Percentiles rank a stretch among this genome's conserved stretches.
Evolutionary conservation across 2,888 invertebrate genomes (phyloP).

Genomic region (Drosophila mettleri): DNA sequence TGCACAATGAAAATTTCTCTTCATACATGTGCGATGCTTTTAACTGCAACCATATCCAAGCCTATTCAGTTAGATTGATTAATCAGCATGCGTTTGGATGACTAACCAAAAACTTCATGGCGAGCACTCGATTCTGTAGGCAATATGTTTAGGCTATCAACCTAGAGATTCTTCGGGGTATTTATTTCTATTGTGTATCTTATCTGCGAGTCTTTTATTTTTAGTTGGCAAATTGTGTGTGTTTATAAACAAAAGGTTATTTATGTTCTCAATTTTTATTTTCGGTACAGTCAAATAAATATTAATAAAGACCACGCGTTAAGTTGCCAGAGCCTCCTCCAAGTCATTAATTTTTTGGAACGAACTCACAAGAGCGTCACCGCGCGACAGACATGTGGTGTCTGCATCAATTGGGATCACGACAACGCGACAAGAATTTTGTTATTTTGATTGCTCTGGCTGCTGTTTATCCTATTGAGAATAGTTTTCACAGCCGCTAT

Average conservation of each 20-base stretch:
- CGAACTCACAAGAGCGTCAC: conserved; percentile 4
- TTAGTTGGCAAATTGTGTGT: conserved; percentile 48
- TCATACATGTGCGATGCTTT: neutral
- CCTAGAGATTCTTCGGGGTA: neutral
- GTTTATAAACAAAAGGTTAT: conserved; percentile 70
- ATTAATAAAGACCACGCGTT: conserved; percentile 63
- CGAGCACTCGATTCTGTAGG: neutral
- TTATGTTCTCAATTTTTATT: conserved; percentile 61
- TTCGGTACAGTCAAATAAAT: conserved; percentile 62
- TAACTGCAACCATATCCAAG: neutral
- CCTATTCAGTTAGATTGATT: neutral
- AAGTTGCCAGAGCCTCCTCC: conserved; percentile 37
- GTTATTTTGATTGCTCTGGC: conserved; percentile 1
- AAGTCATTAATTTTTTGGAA: conserved; percentile 48
- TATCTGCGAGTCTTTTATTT: conserved; percentile 50
- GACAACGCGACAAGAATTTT: conserved; percentile 6
- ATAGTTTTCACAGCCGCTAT: conserved; percentile 15
- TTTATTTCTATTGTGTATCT: conserved; percentile 18
- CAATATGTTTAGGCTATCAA: neutral
- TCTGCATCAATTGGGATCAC: conserved; percentile 37
- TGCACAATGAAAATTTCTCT: neutral
- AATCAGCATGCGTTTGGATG: neutral
- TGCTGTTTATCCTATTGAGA: neutral
- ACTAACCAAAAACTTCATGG: neutral
- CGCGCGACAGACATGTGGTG: conserved; percentile 46